Evolutionary conservation across 2,113 vertebrate genomes (phyloP), one percentile per base, ranked within the genome.

Genomic region (Eublepharis macularius): DNA sequence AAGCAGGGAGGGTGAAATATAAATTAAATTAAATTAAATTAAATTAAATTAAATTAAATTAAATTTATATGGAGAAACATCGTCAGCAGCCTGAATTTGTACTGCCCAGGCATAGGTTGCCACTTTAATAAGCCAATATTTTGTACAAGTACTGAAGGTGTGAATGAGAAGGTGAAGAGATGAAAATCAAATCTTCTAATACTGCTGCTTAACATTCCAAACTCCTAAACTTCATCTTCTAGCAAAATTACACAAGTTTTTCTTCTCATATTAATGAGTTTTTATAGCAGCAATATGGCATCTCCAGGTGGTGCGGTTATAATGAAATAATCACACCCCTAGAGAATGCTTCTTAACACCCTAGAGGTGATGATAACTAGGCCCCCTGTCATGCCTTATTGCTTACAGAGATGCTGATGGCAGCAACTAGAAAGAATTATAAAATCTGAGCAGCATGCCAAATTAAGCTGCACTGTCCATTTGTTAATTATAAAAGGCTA

Each of bases 281-380:
- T 95, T 94, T 93, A 89, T 85, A 92, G 82, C 79, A 90, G 82
- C 91, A 93, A 63, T 95, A 94, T 92, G 93, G 91, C 91, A 92
- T 84, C 78, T 90, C 90, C 95, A 95, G 93, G 95, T 96, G 95
- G 92, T 90, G 17, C 0, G 29, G 88, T 91, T 94, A 90, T 94
- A 94, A 5, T 26, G 69, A 95, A 90, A 94, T 95, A 95, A 95
- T 93, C 88, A 43, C 76, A 85, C 82, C 93, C 73, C 74, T 80
- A 14, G 47, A 93, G 89, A 79, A 91, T 5, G 54, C 60, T 80
- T 92, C 73, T 83, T 90, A 91, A 80, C 65, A 83, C 76, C 79
- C 83, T 70, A 81, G 91, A 95, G 86, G 91, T 93, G 92, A 88
- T 70, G 89, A 90, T 86, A 82, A 29, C 88, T 86, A 88, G 79